Percentiles rank a stretch among this genome's conserved stretches.
Evolutionary conservation across 1,140 invertebrate species (phyloP).

Genomic region (Probaryconus sp.): DNA sequence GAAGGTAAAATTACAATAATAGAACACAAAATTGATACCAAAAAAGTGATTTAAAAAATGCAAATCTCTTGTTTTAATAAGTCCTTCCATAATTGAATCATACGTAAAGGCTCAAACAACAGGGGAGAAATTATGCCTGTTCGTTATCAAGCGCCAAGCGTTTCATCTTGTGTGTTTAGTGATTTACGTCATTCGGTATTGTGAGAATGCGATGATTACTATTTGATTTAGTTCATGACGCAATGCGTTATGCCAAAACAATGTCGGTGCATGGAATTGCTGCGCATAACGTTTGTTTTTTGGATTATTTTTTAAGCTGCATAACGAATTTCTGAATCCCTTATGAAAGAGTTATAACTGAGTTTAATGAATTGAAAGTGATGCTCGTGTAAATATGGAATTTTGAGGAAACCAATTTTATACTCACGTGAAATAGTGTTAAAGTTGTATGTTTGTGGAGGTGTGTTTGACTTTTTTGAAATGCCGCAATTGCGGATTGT

Average conservation of each 20-base stretch:
- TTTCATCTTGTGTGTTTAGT: conserved; percentile 39
- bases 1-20: too few relatives aligned
- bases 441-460: too few relatives aligned
- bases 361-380: too few relatives aligned
- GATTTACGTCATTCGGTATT: conserved; percentile 29
- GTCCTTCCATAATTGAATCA: too few relatives aligned
- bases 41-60: too few relatives aligned
- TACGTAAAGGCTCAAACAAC: conserved; percentile 43
- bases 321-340: conserved; percentile 44
- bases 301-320: conserved; percentile 36
- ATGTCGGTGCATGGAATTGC: neutral
- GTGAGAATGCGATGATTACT: conserved; percentile 26
- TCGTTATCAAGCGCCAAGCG: conserved; percentile 34
- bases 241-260: conserved; percentile 1
- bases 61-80: too few relatives aligned
- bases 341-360: conserved; percentile 21
- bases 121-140: conserved; percentile 45
- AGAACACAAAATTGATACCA: too few relatives aligned
- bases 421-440: too few relatives aligned
- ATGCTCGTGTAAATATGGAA: too few relatives aligned
- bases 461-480: too few relatives aligned
- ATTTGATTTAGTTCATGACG: conserved; percentile 7
- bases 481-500: too few relatives aligned
- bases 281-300: conserved; percentile 21
- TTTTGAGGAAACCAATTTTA: too few relatives aligned